phyloP scores from a whole-genome alignment of 2,113 vertebrate genomes.

The Oreochromis niloticus region DNA sequence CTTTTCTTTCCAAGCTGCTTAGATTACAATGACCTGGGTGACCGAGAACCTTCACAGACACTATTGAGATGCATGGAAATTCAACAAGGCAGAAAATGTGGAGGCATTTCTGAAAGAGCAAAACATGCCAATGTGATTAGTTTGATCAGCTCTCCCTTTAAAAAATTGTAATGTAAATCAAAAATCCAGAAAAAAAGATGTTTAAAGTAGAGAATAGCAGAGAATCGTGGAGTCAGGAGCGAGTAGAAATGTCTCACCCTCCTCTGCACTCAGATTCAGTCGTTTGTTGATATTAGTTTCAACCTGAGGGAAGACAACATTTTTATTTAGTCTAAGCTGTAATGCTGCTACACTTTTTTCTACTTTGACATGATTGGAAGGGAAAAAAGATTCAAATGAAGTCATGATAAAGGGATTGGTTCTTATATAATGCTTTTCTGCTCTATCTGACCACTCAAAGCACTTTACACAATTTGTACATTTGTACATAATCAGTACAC shows the following conservation, averaged over 20 bases:
- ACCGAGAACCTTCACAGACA: background rate
- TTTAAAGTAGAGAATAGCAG: background rate
- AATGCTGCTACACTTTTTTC: fast-evolving
- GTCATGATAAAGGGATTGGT: background rate
- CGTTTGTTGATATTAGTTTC: conserved; percentile 31
- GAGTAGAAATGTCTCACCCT: conserved; percentile 43
- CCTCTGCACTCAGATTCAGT: conserved; percentile 62
- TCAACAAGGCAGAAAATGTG: background rate
- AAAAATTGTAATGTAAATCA: background rate
- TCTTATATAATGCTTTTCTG: background rate
- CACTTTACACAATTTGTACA: background rate
- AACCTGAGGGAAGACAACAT: conserved; percentile 11
- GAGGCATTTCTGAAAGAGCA: background rate
- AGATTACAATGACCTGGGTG: fast-evolving
- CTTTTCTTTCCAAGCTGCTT: background rate
- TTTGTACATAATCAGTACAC: background rate
- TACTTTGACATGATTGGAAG: background rate
- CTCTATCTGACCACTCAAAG: background rate
- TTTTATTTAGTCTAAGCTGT: background rate
- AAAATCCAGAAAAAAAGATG: background rate
- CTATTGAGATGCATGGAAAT: fast-evolving
- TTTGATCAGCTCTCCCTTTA: background rate
- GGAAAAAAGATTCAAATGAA: background rate
- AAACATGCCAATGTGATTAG: background rate
- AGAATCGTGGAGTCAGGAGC: background rate